These are phyloP conservation scores for Zaprionus obscuricornis DNA, from an alignment of 2,888 invertebrate genomes.

Conservation along the genomic window DNA sequence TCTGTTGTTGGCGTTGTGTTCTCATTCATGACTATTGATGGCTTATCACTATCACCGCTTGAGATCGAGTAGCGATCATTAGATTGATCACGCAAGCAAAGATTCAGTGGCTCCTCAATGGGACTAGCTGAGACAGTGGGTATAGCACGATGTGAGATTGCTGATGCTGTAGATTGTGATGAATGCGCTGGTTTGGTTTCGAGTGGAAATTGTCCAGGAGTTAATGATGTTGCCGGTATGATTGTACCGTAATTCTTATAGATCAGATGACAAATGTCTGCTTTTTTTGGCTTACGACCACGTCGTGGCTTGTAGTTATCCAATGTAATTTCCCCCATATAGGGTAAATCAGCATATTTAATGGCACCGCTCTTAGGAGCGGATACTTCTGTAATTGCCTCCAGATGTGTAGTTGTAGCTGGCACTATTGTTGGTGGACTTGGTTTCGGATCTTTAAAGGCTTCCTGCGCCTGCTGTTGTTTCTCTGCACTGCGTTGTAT, in stretches of 20 bases:
- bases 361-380: constrained; percentile 83
- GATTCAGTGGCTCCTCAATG: constrained; percentile 90
- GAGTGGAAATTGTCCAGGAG: background rate
- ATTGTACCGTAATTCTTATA: constrained; percentile 96
- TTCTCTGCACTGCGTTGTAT: constrained; percentile 85
- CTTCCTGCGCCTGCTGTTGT: constrained; percentile 52
- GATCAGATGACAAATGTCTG: constrained; percentile 95
- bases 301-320: constrained; percentile 94
- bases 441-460: constrained; percentile 5
- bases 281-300: constrained; percentile 95
- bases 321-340: constrained; percentile 96
- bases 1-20: constrained; percentile 69
- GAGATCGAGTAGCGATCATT: constrained; percentile 81
- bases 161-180: background rate
- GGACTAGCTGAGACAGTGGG: background rate
- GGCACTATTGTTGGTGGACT: background rate
- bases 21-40: constrained; percentile 62
- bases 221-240: constrained; percentile 84
- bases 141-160: background rate
- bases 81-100: constrained; percentile 89
- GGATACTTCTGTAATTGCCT: constrained; percentile 47
- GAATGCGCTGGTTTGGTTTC: constrained; percentile 5
- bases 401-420: background rate
- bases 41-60: constrained; percentile 71
- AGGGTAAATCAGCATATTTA: constrained; percentile 92